A percentile compares a stretch with the other conserved stretches of the same genome.
Evolutionary conservation across 2,797 vertebrate species (phyloP).

Genomic region (Periophthalmus magnuspinnatus): DNA sequence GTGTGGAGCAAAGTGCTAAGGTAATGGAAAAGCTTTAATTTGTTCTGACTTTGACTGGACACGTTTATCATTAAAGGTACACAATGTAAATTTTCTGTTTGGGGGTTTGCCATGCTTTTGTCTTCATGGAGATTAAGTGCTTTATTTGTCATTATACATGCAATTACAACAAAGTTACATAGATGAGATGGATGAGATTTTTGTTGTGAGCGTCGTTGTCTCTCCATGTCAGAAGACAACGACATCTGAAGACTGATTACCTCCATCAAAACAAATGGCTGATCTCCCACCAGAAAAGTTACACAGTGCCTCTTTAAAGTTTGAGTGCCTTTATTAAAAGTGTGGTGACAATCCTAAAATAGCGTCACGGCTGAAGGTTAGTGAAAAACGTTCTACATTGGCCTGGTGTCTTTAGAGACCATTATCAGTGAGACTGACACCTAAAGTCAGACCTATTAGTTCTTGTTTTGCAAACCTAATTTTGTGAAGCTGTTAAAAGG

Average conservation of each 20-base stretch:
- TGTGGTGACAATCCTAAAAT: conserved; percentile 16
- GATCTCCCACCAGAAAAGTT: too few relatives aligned
- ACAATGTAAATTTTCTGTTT: too few relatives aligned
- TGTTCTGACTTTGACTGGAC: conserved; percentile 27
- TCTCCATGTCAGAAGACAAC: too few relatives aligned
- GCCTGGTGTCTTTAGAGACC: not conserved
- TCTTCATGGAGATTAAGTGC: too few relatives aligned
- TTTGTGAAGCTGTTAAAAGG: not conserved
- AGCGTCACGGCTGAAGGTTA: conserved; percentile 5
- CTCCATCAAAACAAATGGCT: too few relatives aligned
- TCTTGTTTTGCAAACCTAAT: not conserved
- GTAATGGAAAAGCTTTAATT: conserved; percentile 39
- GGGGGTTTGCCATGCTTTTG: too few relatives aligned
- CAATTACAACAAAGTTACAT: too few relatives aligned
- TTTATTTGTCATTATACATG: too few relatives aligned
- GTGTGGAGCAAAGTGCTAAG: conserved; percentile 28
- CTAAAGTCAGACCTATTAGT: not conserved
- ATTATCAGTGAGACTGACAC: conserved; percentile 5
- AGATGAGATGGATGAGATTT: too few relatives aligned
- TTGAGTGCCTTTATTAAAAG: conserved; percentile 17
- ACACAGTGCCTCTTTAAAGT: not conserved
- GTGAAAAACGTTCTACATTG: not conserved
- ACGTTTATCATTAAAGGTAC: conserved; percentile 21
- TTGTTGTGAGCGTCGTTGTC: too few relatives aligned
- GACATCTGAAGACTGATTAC: too few relatives aligned